phyloP scores from a whole-genome alignment of 2,797 vertebrate species.

The Pseudochromis fuscus region DNA sequence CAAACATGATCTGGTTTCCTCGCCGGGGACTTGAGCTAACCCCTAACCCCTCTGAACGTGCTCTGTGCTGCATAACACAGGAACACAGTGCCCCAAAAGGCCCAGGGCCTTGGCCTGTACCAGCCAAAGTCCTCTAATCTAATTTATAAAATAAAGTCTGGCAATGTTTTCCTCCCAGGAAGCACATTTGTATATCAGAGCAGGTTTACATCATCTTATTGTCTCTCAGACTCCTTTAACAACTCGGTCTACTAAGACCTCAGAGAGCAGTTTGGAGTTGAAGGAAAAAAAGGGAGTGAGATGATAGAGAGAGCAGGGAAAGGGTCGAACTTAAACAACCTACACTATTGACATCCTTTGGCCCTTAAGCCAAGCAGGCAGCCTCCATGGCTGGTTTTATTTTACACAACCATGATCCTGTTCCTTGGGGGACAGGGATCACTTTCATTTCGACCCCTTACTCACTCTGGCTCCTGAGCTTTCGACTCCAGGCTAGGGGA shows the following conservation, averaged over 20 bases:
- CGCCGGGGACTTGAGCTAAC: conserved; percentile 65
- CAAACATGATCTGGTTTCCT: conserved; percentile 79
- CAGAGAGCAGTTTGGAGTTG: conserved; percentile 12
- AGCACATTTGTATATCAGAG: conserved; percentile 70
- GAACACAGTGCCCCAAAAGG: conserved; percentile 70
- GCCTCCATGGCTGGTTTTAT: conserved; percentile 78
- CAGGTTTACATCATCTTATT: conserved; percentile 56
- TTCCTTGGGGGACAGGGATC: conserved; percentile 79
- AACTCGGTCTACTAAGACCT: conserved; percentile 38
- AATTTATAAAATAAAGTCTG: conserved; percentile 81
- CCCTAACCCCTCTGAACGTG: conserved; percentile 66
- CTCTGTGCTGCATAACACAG: conserved; percentile 59
- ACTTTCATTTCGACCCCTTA: conserved; percentile 82
- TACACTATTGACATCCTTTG: conserved; percentile 75
- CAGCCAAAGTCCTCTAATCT: conserved; percentile 77
- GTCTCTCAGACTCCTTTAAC: conserved; percentile 58
- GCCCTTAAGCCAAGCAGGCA: conserved; percentile 75
- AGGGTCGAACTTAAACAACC: conserved; percentile 60
- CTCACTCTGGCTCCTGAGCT: conserved; percentile 76
- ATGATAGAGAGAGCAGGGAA: conserved; percentile 34
- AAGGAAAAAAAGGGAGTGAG: conserved; percentile 13
- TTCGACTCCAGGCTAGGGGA: conserved; percentile 78
- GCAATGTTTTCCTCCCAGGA: conserved; percentile 78
- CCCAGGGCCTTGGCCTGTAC: conserved; percentile 64
- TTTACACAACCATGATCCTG: conserved; percentile 81